A percentile compares a stretch with the other conserved stretches of the same genome.
Evolutionary conservation across 1,140 invertebrate species (phyloP).

Genomic region (Euglossa dilemma): DNA sequence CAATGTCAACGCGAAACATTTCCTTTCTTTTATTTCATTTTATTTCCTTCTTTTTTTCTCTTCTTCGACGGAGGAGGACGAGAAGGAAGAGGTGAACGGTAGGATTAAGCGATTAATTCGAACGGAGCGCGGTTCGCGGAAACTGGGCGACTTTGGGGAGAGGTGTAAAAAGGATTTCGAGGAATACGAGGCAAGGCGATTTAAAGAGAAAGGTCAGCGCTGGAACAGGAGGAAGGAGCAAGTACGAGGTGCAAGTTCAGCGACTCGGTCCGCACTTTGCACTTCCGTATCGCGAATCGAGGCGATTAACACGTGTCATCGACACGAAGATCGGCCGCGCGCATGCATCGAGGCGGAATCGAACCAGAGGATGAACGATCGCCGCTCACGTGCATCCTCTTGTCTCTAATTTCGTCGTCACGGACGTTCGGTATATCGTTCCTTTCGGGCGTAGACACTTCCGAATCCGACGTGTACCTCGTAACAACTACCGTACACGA

Average conservation of each 20-base stretch:
- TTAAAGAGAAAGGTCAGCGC: not conserved
- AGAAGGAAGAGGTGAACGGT: no score
- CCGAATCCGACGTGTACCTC: not conserved
- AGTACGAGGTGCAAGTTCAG: not conserved
- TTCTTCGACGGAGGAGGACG: no score
- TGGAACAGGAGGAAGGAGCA: not conserved
- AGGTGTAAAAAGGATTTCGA: not conserved
- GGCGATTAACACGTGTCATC: constrained; percentile 60
- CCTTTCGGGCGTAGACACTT: not conserved
- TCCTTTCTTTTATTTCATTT: not conserved
- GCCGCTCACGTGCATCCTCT: constrained; percentile 53
- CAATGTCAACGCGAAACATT: not conserved
- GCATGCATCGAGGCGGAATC: constrained; percentile 43
- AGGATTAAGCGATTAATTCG: not conserved
- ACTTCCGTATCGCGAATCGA: constrained; percentile 50
- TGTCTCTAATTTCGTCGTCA: constrained; percentile 23
- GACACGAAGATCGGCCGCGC: constrained; percentile 49
- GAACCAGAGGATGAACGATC: constrained; percentile 48
- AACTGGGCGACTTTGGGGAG: no score
- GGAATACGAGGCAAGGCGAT: not conserved
- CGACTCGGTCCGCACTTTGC: constrained; percentile 49
- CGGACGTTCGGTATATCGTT: not conserved
- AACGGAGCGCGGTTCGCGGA: no score
- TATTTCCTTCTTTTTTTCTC: not conserved
- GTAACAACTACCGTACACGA: no score